Evolutionary conservation across 2,797 vertebrate genomes (phyloP).

Genomic region (Ceyx erithaca): DNA sequence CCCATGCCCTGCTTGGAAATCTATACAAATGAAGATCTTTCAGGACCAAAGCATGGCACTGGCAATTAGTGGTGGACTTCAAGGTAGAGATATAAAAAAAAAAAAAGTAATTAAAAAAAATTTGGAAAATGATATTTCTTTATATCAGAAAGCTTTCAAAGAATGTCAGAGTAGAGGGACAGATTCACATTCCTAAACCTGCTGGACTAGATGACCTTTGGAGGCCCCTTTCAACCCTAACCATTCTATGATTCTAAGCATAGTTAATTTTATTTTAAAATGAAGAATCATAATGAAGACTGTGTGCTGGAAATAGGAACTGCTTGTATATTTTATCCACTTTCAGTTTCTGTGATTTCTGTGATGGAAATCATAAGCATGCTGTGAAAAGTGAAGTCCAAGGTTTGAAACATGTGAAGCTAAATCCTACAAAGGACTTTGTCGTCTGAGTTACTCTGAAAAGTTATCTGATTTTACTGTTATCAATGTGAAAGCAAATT

Average conservation of each 20-base stretch:
- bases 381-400: conserved; percentile 27
- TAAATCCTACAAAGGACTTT: conserved; percentile 1
- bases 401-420: conserved; percentile 17
- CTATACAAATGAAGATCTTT: background rate
- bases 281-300: conserved; percentile 58
- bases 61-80: background rate
- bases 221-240: too few species aligned
- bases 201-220: too few species aligned
- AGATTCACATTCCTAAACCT: too few species aligned
- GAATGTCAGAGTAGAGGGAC: too few species aligned
- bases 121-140: background rate
- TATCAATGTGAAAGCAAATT: conserved; percentile 10
- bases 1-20: background rate
- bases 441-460: background rate
- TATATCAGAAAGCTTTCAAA: background rate
- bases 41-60: background rate
- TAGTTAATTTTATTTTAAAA: conserved; percentile 74
- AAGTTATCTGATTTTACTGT: conserved; percentile 20
- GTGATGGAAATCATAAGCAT: conserved; percentile 2
- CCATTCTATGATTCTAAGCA: background rate
- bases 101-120: background rate
- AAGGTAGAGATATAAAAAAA: background rate
- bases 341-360: conserved; percentile 50
- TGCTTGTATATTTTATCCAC: conserved; percentile 23
- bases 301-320: conserved; percentile 58